phyloP scores from a whole-genome alignment of 64 coral and sea anemone genomes.

The Trachythela sp. region DNA sequence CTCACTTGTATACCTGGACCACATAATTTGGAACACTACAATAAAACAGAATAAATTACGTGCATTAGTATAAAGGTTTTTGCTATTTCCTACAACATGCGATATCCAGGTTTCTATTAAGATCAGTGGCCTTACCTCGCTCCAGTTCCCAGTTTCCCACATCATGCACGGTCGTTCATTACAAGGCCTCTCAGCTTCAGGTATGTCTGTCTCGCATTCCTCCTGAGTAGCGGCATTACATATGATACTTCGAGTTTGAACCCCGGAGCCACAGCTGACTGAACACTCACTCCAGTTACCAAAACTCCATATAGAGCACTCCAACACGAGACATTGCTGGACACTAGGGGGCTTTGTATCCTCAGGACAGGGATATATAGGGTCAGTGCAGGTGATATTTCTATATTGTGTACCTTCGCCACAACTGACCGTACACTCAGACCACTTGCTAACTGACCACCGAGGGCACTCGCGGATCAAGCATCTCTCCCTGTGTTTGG shows the following conservation, averaged over 20 bases:
- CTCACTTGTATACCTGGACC: neutral
- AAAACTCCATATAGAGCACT: slow-evolving; percentile 3
- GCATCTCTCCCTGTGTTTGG: neutral
- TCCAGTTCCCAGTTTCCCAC: neutral
- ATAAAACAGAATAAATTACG: neutral
- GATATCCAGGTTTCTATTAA: neutral
- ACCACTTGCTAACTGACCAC: neutral
- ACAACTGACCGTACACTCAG: neutral
- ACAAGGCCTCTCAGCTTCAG: neutral
- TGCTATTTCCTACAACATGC: neutral
- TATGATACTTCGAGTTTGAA: neutral
- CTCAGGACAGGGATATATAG: neutral
- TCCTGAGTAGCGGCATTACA: neutral
- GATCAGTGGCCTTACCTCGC: neutral
- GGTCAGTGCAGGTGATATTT: neutral
- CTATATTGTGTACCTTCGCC: neutral
- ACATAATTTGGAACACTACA: neutral
- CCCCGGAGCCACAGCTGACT: neutral
- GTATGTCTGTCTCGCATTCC: neutral
- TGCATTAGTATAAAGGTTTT: neutral
- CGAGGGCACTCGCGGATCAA: neutral
- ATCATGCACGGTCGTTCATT: neutral
- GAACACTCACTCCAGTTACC: neutral
- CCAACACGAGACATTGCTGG: neutral
- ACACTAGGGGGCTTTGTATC: neutral